Evolutionary conservation across 1,140 invertebrate genomes (phyloP), one percentile per base, ranked within the genome.

Genomic region (Drosophila azteca): DNA sequence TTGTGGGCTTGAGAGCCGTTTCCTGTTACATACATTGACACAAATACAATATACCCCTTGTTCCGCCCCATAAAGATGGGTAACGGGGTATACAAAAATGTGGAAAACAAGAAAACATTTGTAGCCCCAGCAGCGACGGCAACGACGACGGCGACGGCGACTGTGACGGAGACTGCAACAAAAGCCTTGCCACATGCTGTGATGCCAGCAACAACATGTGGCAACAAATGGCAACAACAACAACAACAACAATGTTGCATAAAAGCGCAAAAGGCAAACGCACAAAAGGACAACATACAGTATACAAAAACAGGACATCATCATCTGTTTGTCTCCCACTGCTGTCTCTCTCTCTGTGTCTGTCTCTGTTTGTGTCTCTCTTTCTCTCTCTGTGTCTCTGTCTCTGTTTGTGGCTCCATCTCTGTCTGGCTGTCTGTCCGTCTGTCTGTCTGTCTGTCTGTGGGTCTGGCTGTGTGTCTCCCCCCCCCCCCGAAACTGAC

Each of bases 191-290:
- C 79, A 74, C 79, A 81, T 82, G 79, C 79, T 78, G 79, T 31
- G 79, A 61, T 55, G 79, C 79, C 69, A 72, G 62, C 45, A 64
- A 53, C 53, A 57, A 45, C 63, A 75, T 60, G 50, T 49, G 55
- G 43, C 50, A 60, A 74, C 65, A 69, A 35, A 26, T 67, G 59
- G 50, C 54, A 72, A 59, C 74, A 77, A 60, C 53, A 65, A 22
- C 53, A 74, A 20, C 35, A 70, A 72, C 69, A 62, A 71, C 67
- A 72, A 72, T 61, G 73, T 77, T 77, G 80, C 73, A 77, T 63
- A 85, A 85, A 85, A 77, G 68, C 68, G 61, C 65, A 85, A 76
- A 81, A 75, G 71, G 65, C 74, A 82, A 39, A 69, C 44, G 75
- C 71, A 74, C 72, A 85, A 85, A 77, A 74, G 77, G 26, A 77